Conservation (phyloP, 2,888 invertebrate species). For the Nomada ruficornis region DNA sequence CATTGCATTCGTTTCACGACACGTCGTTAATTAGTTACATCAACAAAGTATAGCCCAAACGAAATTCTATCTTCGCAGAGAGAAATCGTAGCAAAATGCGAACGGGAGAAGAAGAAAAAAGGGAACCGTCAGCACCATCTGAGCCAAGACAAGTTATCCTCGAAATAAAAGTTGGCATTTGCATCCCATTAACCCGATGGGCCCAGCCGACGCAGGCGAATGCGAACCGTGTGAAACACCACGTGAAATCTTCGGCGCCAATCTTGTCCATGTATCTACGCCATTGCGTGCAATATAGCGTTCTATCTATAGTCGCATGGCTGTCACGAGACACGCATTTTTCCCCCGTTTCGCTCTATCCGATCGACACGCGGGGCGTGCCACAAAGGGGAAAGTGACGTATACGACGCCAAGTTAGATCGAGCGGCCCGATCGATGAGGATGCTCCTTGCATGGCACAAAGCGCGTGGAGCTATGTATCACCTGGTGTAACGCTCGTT, state of each 20-base stretch:
- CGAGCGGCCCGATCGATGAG: constrained; percentile 25
- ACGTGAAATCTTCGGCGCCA: not conserved
- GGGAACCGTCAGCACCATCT: not conserved
- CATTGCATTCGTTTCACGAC: not conserved
- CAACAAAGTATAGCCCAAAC: not conserved
- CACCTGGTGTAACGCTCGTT: not conserved
- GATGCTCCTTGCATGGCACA: constrained; percentile 11
- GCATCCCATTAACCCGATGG: constrained; percentile 62
- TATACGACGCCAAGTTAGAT: constrained; percentile 23
- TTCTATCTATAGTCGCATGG: constrained; percentile 40
- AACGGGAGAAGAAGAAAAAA: not conserved
- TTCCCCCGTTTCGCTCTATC: constrained; percentile 6
- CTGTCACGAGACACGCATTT: constrained; percentile 41
- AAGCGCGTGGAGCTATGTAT: constrained; percentile 2
- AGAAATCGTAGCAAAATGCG: not conserved
- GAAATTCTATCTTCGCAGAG: not conserved
- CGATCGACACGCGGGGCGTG: constrained; percentile 13
- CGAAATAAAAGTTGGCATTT: constrained; percentile 54
- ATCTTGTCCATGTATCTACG: constrained; percentile 11
- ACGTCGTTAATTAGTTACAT: constrained; percentile 33
- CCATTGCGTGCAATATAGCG: constrained; percentile 30
- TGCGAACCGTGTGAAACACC: not conserved
- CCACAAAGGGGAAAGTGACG: constrained; percentile 33
- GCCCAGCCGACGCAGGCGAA: not conserved
- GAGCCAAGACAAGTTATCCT: not conserved